Conservation (phyloP, 2,888 invertebrate species). For the Metalampra italica region DNA sequence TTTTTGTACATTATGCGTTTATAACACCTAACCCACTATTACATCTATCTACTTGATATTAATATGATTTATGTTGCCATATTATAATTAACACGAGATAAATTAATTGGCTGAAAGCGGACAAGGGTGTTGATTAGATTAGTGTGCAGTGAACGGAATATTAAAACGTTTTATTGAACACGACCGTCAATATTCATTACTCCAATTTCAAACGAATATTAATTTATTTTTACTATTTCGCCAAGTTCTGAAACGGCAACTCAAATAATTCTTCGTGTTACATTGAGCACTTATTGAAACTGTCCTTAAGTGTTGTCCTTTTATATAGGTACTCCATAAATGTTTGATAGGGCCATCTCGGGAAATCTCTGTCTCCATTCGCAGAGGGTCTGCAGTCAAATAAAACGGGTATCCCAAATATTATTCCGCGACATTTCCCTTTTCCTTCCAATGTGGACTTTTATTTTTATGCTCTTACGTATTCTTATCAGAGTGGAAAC, state of each 20-base stretch:
- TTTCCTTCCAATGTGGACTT: slow-evolving; percentile 75
- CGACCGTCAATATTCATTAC: not conserved
- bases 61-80: too few species aligned
- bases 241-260: too few species aligned
- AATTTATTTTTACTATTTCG: slow-evolving; percentile 3
- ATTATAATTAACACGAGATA: slow-evolving; percentile 23
- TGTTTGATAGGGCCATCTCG: slow-evolving; percentile 78
- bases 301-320: slow-evolving; percentile 76
- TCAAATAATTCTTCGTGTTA: slow-evolving; percentile 29
- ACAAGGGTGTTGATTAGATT: slow-evolving; percentile 27
- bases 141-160: not conserved
- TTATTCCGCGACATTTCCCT: slow-evolving; percentile 75
- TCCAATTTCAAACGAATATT: not conserved
- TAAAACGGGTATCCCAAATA: slow-evolving; percentile 77
- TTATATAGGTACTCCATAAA: slow-evolving; percentile 77
- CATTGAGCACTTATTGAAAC: slow-evolving; percentile 72
- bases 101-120: slow-evolving; percentile 30
- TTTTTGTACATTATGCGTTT: too few species aligned
- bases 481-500: slow-evolving; percentile 74
- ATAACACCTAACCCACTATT: too few species aligned
- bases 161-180: slow-evolving; percentile 2
- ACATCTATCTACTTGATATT: too few species aligned
- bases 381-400: slow-evolving; percentile 75
- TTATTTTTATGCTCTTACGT: slow-evolving; percentile 77
- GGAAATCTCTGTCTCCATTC: slow-evolving; percentile 77